Evolutionary conservation across 2,113 vertebrate genomes (phyloP).

Genomic region (Dermatemys mawii): DNA sequence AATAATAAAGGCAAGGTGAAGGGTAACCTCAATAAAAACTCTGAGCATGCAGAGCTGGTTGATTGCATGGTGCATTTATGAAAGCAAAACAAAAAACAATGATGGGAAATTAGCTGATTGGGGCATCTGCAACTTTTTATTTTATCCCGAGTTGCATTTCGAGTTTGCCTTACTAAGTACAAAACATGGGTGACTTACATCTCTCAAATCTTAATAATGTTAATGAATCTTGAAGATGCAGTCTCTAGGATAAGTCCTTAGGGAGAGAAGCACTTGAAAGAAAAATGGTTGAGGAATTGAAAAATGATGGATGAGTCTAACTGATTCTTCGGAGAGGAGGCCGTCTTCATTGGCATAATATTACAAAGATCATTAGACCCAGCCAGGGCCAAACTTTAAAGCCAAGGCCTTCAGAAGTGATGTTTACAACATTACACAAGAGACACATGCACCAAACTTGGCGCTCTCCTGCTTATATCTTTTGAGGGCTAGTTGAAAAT

Average conservation of each 20-base stretch:
- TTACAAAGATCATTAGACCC: background rate
- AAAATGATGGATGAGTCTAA: background rate
- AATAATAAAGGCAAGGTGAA: slow-evolving; percentile 46
- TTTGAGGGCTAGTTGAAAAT: background rate
- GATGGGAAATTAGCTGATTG: background rate
- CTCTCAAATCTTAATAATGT: background rate
- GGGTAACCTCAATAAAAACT: slow-evolving; percentile 30
- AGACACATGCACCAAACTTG: background rate
- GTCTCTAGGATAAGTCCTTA: background rate
- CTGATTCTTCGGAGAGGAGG: background rate
- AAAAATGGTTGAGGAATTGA: background rate
- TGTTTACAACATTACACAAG: background rate
- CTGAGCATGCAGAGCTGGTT: slow-evolving; percentile 19
- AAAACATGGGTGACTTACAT: background rate
- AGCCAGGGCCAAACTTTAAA: background rate
- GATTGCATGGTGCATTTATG: background rate
- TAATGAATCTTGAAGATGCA: background rate
- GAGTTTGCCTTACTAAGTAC: background rate
- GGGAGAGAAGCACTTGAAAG: background rate
- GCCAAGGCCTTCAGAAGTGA: background rate
- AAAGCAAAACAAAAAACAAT: slow-evolving; percentile 41
- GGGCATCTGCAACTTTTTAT: background rate
- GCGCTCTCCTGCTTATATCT: background rate
- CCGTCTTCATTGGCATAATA: background rate
- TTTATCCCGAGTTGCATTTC: background rate